Conservation (phyloP, 2,113 vertebrate genomes). For the Tretioscincus oriximinensis region DNA sequence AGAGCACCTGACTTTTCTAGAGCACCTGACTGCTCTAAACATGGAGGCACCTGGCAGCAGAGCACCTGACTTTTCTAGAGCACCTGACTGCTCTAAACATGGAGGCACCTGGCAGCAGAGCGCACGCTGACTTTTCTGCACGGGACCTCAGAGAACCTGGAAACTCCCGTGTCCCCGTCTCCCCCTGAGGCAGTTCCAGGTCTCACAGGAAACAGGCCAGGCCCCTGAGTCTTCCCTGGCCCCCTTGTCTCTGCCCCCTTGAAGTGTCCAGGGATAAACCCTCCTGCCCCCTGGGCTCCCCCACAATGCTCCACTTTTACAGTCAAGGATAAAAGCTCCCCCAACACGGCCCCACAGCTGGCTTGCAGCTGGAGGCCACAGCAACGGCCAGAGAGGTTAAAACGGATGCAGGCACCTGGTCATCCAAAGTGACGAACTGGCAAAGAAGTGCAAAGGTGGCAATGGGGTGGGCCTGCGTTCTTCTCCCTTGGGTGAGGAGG, state of each 20-base stretch:
- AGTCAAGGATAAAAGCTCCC: too few relatives aligned
- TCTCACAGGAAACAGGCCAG: neutral
- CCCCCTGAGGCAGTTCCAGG: neutral
- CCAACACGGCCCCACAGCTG: neutral
- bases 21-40: too few relatives aligned
- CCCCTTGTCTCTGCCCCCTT: neutral
- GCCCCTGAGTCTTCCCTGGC: neutral
- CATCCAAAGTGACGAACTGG: neutral
- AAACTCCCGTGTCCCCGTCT: neutral
- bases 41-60: too few relatives aligned
- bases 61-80: neutral
- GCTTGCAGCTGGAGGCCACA: neutral
- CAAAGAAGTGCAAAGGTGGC: constrained; percentile 1
- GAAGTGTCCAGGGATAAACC: neutral
- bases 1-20: neutral
- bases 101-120: neutral
- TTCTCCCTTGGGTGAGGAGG: too few relatives aligned
- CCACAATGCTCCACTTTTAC: neutral
- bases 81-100: too few relatives aligned
- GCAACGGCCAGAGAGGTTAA: neutral
- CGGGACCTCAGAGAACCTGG: neutral
- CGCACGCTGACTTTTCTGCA: neutral
- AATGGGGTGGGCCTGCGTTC: too few relatives aligned
- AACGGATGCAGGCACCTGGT: neutral
- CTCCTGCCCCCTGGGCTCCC: neutral